Conservation (phyloP, 2,113 vertebrate genomes). For the Pachypanchax playfairii region DNA sequence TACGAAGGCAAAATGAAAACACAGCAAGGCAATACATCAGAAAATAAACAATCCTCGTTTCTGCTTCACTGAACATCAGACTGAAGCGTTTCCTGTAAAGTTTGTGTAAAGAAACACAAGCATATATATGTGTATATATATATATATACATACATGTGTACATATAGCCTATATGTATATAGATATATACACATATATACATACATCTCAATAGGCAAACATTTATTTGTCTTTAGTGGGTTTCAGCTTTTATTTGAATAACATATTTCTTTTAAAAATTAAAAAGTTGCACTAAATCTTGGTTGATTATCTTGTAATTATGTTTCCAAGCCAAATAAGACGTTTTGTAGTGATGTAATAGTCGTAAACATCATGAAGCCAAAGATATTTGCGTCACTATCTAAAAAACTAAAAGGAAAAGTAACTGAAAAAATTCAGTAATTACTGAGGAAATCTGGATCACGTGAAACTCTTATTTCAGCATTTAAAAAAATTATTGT, state of each 20-base stretch:
- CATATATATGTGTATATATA: too few relatives aligned
- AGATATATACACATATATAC: too few relatives aligned
- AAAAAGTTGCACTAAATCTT: conserved; percentile 6
- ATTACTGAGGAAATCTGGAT: neutral
- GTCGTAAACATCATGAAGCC: neutral
- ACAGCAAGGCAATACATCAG: conserved; percentile 48
- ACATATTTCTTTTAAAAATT: neutral
- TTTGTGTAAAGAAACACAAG: conserved; percentile 36
- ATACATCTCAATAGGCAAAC: too few relatives aligned
- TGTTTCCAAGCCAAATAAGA: too few relatives aligned
- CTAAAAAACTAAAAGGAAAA: too few relatives aligned
- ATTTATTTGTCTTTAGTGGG: conserved; percentile 10
- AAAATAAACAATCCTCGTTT: conserved; percentile 46
- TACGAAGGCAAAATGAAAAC: conserved; percentile 66
- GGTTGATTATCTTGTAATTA: too few relatives aligned
- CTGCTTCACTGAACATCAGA: conserved; percentile 25
- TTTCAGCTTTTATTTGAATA: conserved; percentile 2
- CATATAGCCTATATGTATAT: too few relatives aligned
- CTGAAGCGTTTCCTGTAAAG: conserved; percentile 46
- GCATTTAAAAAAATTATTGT: too few relatives aligned
- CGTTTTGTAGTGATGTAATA: conserved; percentile 4
- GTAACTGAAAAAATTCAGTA: neutral
- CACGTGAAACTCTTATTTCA: conserved; percentile 15
- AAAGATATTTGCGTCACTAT: neutral
- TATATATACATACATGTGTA: too few relatives aligned